Conservation (phyloP, 2,888 invertebrate species). For the Pammene fasciana region DNA sequence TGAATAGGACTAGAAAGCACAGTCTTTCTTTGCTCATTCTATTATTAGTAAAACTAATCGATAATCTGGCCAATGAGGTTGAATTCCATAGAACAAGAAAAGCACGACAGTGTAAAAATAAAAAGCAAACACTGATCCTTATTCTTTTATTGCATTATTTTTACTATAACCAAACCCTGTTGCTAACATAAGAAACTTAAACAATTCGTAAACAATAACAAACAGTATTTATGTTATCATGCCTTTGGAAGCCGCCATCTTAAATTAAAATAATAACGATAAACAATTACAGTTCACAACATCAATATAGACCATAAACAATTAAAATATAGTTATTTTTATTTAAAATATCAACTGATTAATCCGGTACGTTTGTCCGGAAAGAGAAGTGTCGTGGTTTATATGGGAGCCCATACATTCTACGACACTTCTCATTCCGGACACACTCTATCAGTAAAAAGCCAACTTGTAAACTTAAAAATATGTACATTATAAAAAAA, state of each 20-base stretch:
- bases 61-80: too few species aligned
- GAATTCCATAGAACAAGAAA: too few species aligned
- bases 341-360: slow-evolving; percentile 1
- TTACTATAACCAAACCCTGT: slow-evolving; percentile 33
- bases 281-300: slow-evolving; percentile 32
- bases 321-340: background rate
- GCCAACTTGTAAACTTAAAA: too few species aligned
- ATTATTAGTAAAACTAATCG: too few species aligned
- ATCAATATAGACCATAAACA: slow-evolving; percentile 14
- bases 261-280: slow-evolving; percentile 35
- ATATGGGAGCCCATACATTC: too few species aligned
- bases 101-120: background rate
- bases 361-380: too few species aligned
- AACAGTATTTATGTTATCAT: background rate
- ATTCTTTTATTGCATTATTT: slow-evolving; percentile 37
- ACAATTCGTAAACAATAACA: slow-evolving; percentile 26
- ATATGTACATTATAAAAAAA: background rate
- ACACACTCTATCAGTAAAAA: too few species aligned
- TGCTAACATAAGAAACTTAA: slow-evolving; percentile 30
- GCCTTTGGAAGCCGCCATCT: slow-evolving; percentile 9
- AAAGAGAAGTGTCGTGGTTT: too few species aligned
- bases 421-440: too few species aligned
- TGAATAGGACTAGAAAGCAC: too few species aligned
- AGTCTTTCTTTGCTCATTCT: too few species aligned
- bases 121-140: slow-evolving; percentile 16